Evolutionary conservation across 1,140 invertebrate species (phyloP).

Genomic region (Macrobrachium rosenbergii): DNA sequence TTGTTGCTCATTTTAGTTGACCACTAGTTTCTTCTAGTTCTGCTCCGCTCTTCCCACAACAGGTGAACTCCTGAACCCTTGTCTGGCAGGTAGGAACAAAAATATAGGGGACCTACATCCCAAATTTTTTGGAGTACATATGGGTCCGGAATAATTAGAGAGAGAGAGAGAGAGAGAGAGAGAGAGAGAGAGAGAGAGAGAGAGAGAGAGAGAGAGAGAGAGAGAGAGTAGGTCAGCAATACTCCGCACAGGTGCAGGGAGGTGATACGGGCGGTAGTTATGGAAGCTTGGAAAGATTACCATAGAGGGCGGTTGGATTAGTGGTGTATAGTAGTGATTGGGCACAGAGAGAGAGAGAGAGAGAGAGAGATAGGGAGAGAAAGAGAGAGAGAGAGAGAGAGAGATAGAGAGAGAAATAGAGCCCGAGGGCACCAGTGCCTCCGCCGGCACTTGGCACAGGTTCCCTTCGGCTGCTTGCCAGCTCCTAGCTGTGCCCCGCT

Average conservation of each 20-base stretch:
- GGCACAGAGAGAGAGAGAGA: no score
- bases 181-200: background rate
- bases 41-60: no score
- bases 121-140: no score
- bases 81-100: no score
- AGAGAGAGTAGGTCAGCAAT: background rate
- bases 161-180: slow-evolving; percentile 5
- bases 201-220: background rate
- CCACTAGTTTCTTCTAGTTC: no score
- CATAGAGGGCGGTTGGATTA: slow-evolving; percentile 28
- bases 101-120: no score
- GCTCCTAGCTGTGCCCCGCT: slow-evolving; percentile 10
- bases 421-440: background rate
- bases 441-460: slow-evolving; percentile 37
- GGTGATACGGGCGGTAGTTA: slow-evolving; percentile 27
- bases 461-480: slow-evolving; percentile 26
- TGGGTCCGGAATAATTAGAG: background rate
- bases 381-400: no score
- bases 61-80: no score
- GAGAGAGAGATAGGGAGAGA: no score
- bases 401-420: background rate
- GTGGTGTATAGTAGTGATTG: background rate
- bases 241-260: background rate
- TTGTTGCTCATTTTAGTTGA: no score
- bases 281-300: slow-evolving; percentile 43